phyloP scores from a whole-genome alignment of 2,888 invertebrate species.

The Epinotia nisella region DNA sequence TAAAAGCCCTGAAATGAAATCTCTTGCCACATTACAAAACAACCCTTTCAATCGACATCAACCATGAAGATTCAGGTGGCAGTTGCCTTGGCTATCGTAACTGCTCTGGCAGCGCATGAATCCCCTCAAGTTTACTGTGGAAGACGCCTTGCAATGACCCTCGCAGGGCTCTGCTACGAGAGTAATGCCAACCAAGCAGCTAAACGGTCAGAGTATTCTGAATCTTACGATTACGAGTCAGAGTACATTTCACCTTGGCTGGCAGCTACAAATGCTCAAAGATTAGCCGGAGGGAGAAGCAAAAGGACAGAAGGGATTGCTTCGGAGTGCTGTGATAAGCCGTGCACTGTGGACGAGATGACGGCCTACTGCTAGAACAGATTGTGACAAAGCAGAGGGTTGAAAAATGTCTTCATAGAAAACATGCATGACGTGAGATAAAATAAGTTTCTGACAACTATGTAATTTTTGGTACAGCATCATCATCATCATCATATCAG shows the following conservation, averaged over 20 bases:
- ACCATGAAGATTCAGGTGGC: slow-evolving; percentile 12
- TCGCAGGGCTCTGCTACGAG: slow-evolving; percentile 8
- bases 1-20: slow-evolving; percentile 3
- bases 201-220: not conserved
- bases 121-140: slow-evolving; percentile 1
- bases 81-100: not conserved
- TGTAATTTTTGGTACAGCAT: not conserved
- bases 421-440: not conserved
- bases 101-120: slow-evolving; percentile 5
- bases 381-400: not conserved
- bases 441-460: not conserved
- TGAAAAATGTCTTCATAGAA: not conserved
- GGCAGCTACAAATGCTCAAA: slow-evolving; percentile 4
- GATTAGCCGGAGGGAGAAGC: not conserved
- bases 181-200: not conserved
- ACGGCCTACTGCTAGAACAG: slow-evolving; percentile 24
- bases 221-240: slow-evolving; percentile 3
- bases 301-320: slow-evolving; percentile 9
- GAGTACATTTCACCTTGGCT: slow-evolving; percentile 16
- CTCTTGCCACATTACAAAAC: not conserved
- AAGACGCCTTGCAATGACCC: slow-evolving; percentile 4
- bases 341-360: slow-evolving; percentile 8
- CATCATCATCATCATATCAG: no score
- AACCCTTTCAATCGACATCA: not conserved
- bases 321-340: slow-evolving; percentile 21